Evolutionary conservation across 2,888 invertebrate genomes (phyloP), one percentile per base, ranked within the genome.

Genomic region (Drosophila paramelanica): DNA sequence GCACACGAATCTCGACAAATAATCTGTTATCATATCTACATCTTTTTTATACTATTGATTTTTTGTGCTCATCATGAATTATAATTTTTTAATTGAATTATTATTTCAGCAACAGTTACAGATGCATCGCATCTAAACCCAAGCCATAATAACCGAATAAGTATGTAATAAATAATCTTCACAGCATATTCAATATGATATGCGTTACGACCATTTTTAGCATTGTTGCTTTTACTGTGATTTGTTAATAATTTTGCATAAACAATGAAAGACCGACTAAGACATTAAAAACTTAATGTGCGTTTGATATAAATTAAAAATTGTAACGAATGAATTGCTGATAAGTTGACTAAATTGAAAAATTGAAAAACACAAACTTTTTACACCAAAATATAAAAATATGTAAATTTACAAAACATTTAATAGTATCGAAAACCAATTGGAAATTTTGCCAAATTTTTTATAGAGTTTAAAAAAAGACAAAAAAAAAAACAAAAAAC

Each of bases 211-310:
- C 67, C 46, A 75, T 55, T 65, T 78, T 73, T 70, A 87, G 76
- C 85, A 77, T 81, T 77, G 80, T 82, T 88, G 84, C 88, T 85
- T 84, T 85, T 73, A 85, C 88, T 84, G 84, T 84, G 84, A 84
- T 84, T 84, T 84, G 88, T 84, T 84, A 82, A 84, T 79, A 73
- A 66, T 77, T 83, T 73, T 84, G 88, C 79, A 69, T 79, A 67
- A 71, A 68, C 69, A 75, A 82, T 71, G 65, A 69, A 61, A 50
- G 46, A 64, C 46, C 14, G 76, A 61, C 55, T 52, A 62, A 46
- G 58, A 58, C 45, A 65, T 67, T 58, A 46, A 47, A 57, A 55
- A 42, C 33, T 50, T 62, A 53, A 50, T 49, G 52, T 68, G 61
- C 41, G 60, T 39, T 58, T 45, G 31, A 45, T 50, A 27, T 49